Evolutionary conservation across 2,888 invertebrate species (phyloP), one percentile per base, ranked within the genome.

Genomic region (Monopis laevigella): DNA sequence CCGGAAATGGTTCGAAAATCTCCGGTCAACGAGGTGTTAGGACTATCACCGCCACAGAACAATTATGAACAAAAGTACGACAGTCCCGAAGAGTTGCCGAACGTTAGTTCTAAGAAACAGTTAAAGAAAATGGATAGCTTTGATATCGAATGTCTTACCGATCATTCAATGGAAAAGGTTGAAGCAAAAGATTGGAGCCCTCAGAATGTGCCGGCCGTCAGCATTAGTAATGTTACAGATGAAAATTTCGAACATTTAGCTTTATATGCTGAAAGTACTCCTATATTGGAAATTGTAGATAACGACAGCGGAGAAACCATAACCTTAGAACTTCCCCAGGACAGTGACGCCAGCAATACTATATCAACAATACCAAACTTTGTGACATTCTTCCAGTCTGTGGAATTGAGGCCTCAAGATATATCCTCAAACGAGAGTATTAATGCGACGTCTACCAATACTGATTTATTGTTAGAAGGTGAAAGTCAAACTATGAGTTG

Each of bases 201-300:
- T 29, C 50, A 53, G 39, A 50, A 46, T 26, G 30, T 48, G 5
- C 40, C 53, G 16, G 41, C 44, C 2, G 28, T 52, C 7, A 55
- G 58, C 28, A 43, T 52, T 10, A 50, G 52, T 11, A 59, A 67
- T 7, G 72, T 65, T 45, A 63, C 65, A 0, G 58, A 63, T 32
- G 56, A 52, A 27, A 58, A 62, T 17, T 70, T 66, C 44, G 61
- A 50, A 43, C 56, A 58, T 28, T 67, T 77, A 62, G 58, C 53
- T 7, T 63, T 61, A 1, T 63, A 69, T 0, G 49, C 67, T n/a
- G 74, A 75, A 1, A 80, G 78, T 51, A 78, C 78, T 10, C 78
- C 78, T 3, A 39, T 75, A 2, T 47, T 51, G 0, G 62, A 58
- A 10, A 14, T 17, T 3, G 40, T 44, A 0, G 47, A 47, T 1